Percentiles rank a stretch among this genome's conserved stretches.
These are phyloP conservation scores for Hippocampus mohnikei DNA, from an alignment of 2,113 vertebrate genomes.

Conservation along the genomic window DNA sequence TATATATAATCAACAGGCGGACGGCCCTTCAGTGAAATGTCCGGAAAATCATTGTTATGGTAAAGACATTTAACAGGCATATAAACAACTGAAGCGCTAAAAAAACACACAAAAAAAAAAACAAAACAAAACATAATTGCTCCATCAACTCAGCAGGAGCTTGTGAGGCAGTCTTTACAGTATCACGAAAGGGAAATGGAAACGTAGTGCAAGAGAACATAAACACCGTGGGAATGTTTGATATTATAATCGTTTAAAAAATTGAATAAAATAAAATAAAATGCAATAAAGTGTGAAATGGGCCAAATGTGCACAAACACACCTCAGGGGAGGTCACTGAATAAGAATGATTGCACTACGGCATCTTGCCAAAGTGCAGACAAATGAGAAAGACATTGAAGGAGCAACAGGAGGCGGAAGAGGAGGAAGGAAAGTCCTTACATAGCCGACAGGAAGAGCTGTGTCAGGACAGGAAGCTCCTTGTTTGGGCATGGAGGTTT, in stretches of 20 bases:
- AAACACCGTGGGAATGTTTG: background rate
- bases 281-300: background rate
- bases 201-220: background rate
- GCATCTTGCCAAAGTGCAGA: constrained; percentile 70
- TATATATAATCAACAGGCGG: constrained; percentile 8
- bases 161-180: constrained; percentile 6
- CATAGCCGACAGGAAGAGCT: constrained; percentile 78
- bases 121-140: constrained; percentile 21
- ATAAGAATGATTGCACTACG: constrained; percentile 58
- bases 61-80: constrained; percentile 20
- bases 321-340: constrained; percentile 32
- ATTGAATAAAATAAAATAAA: background rate
- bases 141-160: constrained; percentile 22
- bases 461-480: constrained; percentile 77
- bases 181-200: background rate
- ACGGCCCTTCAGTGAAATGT: background rate
- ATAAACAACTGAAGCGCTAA: constrained; percentile 15
- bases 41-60: constrained; percentile 3
- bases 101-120: background rate
- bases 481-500: constrained; percentile 77
- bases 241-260: background rate
- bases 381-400: constrained; percentile 25
- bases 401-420: constrained; percentile 34
- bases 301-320: constrained; percentile 13
- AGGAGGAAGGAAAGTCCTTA: constrained; percentile 77